A percentile compares a stretch with the other conserved stretches of the same genome.
phyloP scores from a whole-genome alignment of 2,797 vertebrate genomes.

The Glyptemys insculpta region DNA sequence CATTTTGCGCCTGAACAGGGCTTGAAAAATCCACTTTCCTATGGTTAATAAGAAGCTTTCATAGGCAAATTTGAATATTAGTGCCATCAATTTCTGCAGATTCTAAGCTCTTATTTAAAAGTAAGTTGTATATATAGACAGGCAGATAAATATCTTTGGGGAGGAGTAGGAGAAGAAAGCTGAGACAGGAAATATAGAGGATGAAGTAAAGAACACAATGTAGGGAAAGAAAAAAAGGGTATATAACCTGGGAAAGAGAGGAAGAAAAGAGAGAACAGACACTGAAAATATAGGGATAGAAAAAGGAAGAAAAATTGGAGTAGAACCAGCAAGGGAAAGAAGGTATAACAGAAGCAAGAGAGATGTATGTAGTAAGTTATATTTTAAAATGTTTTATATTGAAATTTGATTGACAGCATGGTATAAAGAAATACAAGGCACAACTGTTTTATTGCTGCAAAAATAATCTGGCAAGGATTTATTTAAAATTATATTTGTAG shows the following conservation, averaged over 20 bases:
- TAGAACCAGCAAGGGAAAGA: no score
- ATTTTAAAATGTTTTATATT: no score
- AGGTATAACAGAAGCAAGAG: no score
- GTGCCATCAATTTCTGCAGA: background rate
- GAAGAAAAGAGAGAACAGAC: background rate
- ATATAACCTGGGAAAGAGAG: background rate
- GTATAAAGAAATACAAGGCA: no score
- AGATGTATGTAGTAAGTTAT: no score
- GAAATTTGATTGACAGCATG: no score
- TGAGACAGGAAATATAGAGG: background rate
- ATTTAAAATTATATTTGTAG: background rate
- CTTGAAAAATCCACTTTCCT: background rate
- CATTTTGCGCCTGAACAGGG: background rate
- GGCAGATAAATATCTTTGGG: background rate
- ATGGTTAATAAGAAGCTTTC: background rate
- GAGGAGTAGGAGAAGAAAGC: background rate
- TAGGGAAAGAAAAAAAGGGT: background rate
- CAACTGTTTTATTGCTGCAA: background rate
- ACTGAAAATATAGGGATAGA: background rate
- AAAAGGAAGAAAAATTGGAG: no score
- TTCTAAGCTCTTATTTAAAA: constrained; percentile 5
- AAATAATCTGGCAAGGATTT: background rate
- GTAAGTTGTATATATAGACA: background rate
- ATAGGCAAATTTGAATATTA: background rate
- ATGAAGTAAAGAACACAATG: background rate